These are phyloP conservation scores for Cosmopolites sordidus DNA, from an alignment of 2,888 invertebrate genomes.

Conservation along the genomic window DNA sequence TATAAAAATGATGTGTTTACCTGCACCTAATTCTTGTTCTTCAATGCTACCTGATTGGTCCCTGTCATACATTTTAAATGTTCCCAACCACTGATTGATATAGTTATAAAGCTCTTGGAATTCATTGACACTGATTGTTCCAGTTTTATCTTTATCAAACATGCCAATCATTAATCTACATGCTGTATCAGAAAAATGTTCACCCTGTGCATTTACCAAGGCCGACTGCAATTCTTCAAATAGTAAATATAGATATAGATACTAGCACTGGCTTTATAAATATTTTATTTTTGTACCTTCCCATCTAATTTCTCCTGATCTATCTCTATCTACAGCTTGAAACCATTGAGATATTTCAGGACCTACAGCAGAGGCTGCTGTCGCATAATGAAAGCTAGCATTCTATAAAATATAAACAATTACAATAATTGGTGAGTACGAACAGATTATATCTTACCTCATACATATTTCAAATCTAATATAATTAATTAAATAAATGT, in stretches of 20 bases:
- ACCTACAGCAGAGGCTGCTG: slow-evolving; percentile 45
- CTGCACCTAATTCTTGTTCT: slow-evolving; percentile 69
- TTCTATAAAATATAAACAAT: slow-evolving; percentile 11
- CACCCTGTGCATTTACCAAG: slow-evolving; percentile 79
- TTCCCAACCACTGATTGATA: slow-evolving; percentile 82
- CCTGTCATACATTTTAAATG: slow-evolving; percentile 80
- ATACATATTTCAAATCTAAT: slow-evolving; percentile 2
- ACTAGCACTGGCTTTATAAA: neutral
- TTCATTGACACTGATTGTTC: slow-evolving; percentile 78
- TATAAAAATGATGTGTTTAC: slow-evolving; percentile 45
- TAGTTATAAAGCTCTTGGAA: slow-evolving; percentile 84
- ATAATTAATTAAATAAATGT: no score
- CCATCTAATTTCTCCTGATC: slow-evolving; percentile 76
- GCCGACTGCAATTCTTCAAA: slow-evolving; percentile 69
- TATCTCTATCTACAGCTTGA: slow-evolving; percentile 73
- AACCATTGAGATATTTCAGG: slow-evolving; percentile 85
- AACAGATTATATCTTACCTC: slow-evolving; percentile 2
- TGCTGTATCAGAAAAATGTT: slow-evolving; percentile 75
- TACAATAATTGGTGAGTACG: neutral
- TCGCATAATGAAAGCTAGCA: slow-evolving; percentile 19
- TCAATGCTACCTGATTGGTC: slow-evolving; percentile 84
- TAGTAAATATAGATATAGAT: neutral
- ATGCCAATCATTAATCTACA: slow-evolving; percentile 87
- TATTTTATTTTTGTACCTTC: slow-evolving; percentile 20
- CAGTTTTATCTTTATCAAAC: slow-evolving; percentile 81